Evolutionary conservation across 1,140 invertebrate genomes (phyloP).

Genomic region (Luehdorfia chinensis): DNA sequence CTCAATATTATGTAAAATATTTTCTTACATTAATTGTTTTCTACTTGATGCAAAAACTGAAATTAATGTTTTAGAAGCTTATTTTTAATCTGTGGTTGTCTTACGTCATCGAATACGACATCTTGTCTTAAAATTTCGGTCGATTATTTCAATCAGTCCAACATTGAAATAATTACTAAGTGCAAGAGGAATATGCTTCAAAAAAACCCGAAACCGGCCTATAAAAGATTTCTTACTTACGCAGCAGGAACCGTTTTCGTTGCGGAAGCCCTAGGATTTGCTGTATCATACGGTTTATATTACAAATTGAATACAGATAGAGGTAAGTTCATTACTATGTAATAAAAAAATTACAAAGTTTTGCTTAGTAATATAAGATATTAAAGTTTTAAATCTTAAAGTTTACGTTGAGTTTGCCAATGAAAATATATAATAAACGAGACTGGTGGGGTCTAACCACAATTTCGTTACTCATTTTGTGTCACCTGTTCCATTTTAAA

Average conservation of each 20-base stretch:
- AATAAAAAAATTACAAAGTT: no score
- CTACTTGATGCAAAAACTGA: no score
- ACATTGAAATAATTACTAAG: constrained; percentile 10
- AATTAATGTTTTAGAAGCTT: no score
- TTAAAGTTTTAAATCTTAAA: no score
- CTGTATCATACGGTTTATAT: constrained; percentile 78
- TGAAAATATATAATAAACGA: no score
- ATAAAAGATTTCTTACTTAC: constrained; percentile 72
- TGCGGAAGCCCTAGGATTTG: constrained; percentile 76
- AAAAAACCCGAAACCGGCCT: constrained; percentile 76
- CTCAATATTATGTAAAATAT: no score
- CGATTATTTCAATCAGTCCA: constrained; percentile 2
- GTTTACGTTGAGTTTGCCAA: no score
- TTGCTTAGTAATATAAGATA: no score
- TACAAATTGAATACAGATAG: constrained; percentile 80
- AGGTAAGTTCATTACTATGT: constrained; percentile 77
- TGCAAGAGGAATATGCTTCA: constrained; percentile 75
- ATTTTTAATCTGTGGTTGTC: constrained; percentile 22
- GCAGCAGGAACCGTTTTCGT: constrained; percentile 75
- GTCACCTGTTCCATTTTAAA: no score
- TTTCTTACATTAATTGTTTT: no score
- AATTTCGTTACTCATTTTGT: no score
- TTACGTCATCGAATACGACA: constrained; percentile 45
- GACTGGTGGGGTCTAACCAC: no score
- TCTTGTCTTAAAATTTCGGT: constrained; percentile 25